Conservation (phyloP, 2,113 vertebrate genomes). For the Lagenorhynchus albirostris region DNA sequence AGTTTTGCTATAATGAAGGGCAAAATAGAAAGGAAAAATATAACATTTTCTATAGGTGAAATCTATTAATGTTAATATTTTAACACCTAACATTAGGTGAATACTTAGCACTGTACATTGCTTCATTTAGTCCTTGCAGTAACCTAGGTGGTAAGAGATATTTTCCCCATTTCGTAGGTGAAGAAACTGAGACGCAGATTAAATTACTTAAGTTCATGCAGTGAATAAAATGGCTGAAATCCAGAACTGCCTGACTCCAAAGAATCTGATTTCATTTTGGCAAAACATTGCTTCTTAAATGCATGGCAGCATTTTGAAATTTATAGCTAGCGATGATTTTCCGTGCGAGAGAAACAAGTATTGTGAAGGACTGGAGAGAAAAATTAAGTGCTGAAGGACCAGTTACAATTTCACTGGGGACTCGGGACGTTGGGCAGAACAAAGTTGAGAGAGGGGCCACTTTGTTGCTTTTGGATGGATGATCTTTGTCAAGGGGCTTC, state of each 20-base stretch:
- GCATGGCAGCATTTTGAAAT: constrained; percentile 33
- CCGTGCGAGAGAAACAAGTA: constrained; percentile 34
- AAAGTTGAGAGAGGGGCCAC: neutral
- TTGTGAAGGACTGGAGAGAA: constrained; percentile 6
- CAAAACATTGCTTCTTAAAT: constrained; percentile 48
- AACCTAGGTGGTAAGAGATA: neutral
- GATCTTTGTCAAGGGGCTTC: constrained; percentile 33
- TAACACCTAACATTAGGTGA: constrained; percentile 15
- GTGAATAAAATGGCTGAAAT: constrained; percentile 55
- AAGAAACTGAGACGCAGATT: constrained; percentile 54
- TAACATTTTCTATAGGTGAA: neutral
- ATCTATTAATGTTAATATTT: constrained; percentile 43
- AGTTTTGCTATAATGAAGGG: neutral
- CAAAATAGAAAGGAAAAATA: constrained; percentile 9
- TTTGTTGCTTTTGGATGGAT: constrained; percentile 38
- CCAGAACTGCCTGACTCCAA: neutral
- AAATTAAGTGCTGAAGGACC: constrained; percentile 38
- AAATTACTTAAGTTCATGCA: constrained; percentile 36
- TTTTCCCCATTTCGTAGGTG: constrained; percentile 38
- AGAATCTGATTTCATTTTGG: constrained; percentile 61
- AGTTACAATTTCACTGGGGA: neutral
- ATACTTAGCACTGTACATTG: neutral
- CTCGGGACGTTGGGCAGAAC: neutral
- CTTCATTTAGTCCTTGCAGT: neutral
- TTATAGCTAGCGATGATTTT: constrained; percentile 52